Percentiles rank a stretch among this genome's conserved stretches.
Conservation (phyloP, 2,888 invertebrate species). For the Drosophila heteroneura region DNA sequence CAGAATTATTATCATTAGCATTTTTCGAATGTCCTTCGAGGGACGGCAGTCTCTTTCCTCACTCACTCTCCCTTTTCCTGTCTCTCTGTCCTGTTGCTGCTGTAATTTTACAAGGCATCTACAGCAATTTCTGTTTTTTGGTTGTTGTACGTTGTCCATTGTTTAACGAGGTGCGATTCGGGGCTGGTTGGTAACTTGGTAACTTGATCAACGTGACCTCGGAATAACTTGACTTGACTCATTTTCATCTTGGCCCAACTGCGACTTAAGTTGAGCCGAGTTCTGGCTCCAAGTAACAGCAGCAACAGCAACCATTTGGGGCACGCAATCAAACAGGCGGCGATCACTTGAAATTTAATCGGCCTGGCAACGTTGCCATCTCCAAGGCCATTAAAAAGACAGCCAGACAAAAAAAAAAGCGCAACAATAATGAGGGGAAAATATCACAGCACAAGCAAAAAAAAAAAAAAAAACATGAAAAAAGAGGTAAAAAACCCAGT, state of each 20-base stretch:
- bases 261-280: slow-evolving; percentile 17
- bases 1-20: slow-evolving; percentile 32
- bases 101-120: slow-evolving; percentile 8
- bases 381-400: slow-evolving; percentile 43
- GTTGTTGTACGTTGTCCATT: background rate
- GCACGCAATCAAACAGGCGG: slow-evolving; percentile 39
- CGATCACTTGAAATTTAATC: slow-evolving; percentile 70
- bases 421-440: slow-evolving; percentile 28
- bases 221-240: slow-evolving; percentile 64
- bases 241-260: slow-evolving; percentile 35
- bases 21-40: slow-evolving; percentile 52
- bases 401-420: slow-evolving; percentile 5
- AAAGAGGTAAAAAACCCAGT: slow-evolving; percentile 30
- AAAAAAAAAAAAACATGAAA: background rate
- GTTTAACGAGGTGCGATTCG: slow-evolving; percentile 42
- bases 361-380: slow-evolving; percentile 43
- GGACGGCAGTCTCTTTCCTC: slow-evolving; percentile 31
- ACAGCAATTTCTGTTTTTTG: slow-evolving; percentile 37
- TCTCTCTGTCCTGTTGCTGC: background rate
- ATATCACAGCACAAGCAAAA: slow-evolving; percentile 3
- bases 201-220: slow-evolving; percentile 78
- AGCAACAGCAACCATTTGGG: slow-evolving; percentile 3
- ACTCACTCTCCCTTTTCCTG: background rate
- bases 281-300: slow-evolving; percentile 34
- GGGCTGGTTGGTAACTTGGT: slow-evolving; percentile 34